Conservation (phyloP, 2,113 vertebrate species). For the Laterallus jamaicensis region DNA sequence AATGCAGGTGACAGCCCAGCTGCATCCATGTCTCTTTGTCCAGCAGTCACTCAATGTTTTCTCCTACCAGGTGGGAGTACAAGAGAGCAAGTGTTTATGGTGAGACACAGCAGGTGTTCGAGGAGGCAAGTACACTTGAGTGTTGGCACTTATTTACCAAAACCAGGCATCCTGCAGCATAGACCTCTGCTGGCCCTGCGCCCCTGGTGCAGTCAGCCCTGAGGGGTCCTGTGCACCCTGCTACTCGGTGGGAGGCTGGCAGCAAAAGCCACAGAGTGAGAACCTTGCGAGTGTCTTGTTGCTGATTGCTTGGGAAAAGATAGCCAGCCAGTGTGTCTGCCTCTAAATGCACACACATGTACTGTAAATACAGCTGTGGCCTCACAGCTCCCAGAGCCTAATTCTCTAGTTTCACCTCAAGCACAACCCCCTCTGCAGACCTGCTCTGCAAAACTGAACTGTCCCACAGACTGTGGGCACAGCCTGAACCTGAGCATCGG, state of each 20-base stretch:
- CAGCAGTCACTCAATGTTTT: not conserved
- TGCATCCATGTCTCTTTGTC: not conserved
- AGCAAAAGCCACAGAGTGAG: not conserved
- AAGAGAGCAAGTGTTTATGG: not conserved
- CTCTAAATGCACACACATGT: not conserved
- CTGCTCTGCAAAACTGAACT: not conserved
- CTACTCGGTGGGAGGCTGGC: not conserved
- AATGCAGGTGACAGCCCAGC: not conserved
- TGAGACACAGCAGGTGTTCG: not conserved
- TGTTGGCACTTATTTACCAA: not conserved
- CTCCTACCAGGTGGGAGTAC: not conserved
- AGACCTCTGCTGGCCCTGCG: not conserved
- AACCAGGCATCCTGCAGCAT: not conserved
- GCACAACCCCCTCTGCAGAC: fast-evolving
- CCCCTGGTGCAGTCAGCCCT: not conserved
- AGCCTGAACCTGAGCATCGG: not conserved
- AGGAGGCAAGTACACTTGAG: not conserved
- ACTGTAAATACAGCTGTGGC: not conserved
- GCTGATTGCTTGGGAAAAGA: not conserved
- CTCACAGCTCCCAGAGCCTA: not conserved
- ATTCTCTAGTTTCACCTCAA: not conserved
- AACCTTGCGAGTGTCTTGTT: not conserved
- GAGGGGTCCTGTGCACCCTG: not conserved
- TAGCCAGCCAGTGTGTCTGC: not conserved
- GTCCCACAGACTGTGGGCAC: not conserved